These are phyloP conservation scores for Zeuzera pyrina DNA, from an alignment of 2,888 invertebrate species.

Conservation along the genomic window DNA sequence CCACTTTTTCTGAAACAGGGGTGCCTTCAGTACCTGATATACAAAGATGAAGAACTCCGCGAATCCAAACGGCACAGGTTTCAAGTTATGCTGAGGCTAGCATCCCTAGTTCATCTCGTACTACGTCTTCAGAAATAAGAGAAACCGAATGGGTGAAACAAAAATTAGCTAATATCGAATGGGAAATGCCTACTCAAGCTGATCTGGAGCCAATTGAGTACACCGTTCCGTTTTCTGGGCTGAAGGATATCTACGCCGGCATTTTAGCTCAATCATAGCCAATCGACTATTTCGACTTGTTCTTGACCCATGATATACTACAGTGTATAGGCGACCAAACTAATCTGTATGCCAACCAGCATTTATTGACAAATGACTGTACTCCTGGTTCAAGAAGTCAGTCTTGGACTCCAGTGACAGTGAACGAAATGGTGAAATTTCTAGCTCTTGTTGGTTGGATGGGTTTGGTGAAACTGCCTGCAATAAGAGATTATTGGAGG, in stretches of 20 bases:
- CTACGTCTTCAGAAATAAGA: neutral
- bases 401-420: no score
- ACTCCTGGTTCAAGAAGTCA: neutral
- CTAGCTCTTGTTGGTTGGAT: neutral
- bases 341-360: neutral
- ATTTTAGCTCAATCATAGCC: no score
- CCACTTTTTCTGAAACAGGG: no score
- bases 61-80: no score
- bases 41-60: neutral
- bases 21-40: neutral
- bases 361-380: neutral
- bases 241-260: slow-evolving; percentile 8
- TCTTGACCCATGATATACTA: no score
- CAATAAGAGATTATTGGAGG: no score
- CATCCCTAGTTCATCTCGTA: neutral
- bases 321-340: neutral
- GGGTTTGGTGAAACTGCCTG: neutral
- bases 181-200: slow-evolving; percentile 6
- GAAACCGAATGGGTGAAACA: slow-evolving; percentile 7
- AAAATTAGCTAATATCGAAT: slow-evolving; percentile 5
- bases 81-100: neutral
- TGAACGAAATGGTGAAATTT: neutral
- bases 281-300: no score
- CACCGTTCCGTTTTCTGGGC: slow-evolving; percentile 5
- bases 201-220: slow-evolving; percentile 6